These are phyloP conservation scores for Machimus atricapillus DNA, from an alignment of 2,888 invertebrate species.

Conservation along the genomic window DNA sequence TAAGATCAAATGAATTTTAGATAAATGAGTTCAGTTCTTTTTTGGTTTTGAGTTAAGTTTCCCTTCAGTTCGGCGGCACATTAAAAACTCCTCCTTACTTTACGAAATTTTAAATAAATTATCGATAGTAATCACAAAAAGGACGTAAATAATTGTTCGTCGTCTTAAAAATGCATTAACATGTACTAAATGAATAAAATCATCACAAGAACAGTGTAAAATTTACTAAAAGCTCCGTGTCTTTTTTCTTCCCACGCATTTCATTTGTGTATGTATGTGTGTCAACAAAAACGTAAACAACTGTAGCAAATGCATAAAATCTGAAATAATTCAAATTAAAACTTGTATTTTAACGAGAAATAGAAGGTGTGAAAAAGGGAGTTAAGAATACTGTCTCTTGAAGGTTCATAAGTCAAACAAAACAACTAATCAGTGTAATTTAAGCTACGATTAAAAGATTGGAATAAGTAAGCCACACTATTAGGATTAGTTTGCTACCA, in stretches of 20 bases:
- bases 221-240: not conserved
- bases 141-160: conserved; percentile 13
- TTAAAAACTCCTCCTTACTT: not conserved
- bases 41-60: not conserved
- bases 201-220: conserved; percentile 18
- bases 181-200: not conserved
- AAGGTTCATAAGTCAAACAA: not conserved
- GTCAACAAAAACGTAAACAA: conserved; percentile 20
- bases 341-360: not conserved
- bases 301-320: conserved; percentile 22
- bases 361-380: not conserved
- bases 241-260: not conserved
- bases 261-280: not conserved
- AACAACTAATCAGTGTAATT: not conserved
- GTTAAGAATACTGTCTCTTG: not conserved
- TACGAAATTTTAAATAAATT: not conserved
- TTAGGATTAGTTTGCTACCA: not conserved
- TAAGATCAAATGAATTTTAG: not conserved
- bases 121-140: conserved; percentile 11
- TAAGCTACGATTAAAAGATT: not conserved
- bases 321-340: conserved; percentile 17
- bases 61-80: not conserved
- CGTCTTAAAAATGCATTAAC: not conserved
- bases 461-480: not conserved
- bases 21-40: not conserved